Evolutionary conservation across 2,888 invertebrate genomes (phyloP).

Genomic region (Hylaea fasciaria): DNA sequence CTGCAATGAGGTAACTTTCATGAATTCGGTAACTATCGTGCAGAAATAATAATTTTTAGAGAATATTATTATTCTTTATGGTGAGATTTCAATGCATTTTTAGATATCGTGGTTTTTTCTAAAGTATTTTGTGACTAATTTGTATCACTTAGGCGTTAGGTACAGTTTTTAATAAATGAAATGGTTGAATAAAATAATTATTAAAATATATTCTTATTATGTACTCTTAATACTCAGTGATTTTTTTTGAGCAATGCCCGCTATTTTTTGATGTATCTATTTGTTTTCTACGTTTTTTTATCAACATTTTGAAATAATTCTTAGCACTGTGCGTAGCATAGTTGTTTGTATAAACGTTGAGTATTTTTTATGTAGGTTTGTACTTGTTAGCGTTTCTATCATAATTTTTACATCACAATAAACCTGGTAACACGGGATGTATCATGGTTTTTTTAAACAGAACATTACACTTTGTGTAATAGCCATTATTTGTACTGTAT

Average conservation of each 20-base stretch:
- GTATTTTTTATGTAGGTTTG: constrained; percentile 17
- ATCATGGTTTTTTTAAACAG: constrained; percentile 1
- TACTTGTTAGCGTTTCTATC: constrained; percentile 4
- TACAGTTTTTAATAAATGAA: constrained; percentile 24
- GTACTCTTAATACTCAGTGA: constrained; percentile 13
- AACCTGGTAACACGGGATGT: not conserved
- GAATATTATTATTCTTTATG: constrained; percentile 8
- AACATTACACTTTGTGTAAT: too few relatives aligned
- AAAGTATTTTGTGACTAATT: constrained; percentile 48
- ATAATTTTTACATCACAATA: not conserved
- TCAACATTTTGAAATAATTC: too few relatives aligned
- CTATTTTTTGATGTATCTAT: too few relatives aligned
- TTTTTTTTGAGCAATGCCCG: not conserved
- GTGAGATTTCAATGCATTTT: constrained; percentile 33
- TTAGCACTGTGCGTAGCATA: constrained; percentile 18
- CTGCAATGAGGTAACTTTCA: constrained; percentile 15
- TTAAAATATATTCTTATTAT: constrained; percentile 2
- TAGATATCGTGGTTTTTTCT: constrained; percentile 30
- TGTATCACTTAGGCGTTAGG: constrained; percentile 37
- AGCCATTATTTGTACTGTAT: too few relatives aligned
- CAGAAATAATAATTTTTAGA: constrained; percentile 11
- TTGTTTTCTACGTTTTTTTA: too few relatives aligned
- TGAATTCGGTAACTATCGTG: constrained; percentile 16
- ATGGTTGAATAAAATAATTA: constrained; percentile 13
- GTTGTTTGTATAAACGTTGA: constrained; percentile 16